Evolutionary conservation across 2,888 invertebrate species (phyloP), one percentile per base, ranked within the genome.

Genomic region (Eristalis intricaria): DNA sequence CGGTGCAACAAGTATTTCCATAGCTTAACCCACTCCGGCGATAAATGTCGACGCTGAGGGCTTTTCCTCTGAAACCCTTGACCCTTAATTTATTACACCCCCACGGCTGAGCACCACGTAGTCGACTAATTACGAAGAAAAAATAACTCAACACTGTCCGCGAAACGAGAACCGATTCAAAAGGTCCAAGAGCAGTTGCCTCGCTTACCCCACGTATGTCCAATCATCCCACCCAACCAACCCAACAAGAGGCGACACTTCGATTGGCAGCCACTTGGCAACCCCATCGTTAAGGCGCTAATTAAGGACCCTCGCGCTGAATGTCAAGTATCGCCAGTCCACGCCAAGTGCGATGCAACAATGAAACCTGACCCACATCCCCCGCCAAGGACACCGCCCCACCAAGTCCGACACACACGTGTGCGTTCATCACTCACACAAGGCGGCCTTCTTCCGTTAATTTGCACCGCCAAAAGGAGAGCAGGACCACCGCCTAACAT

Each of bases 401-500:
- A 23, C 8, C 15, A 11, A 7, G 23, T 73, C 40, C 32, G 7
- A 29, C 26, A 13, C 64, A 50, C 50, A 43, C 40, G 56, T 50
- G 61, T 66, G 50, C 65, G 26, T 68, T 61, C 73, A 80, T 68
- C 61, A 74, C 65, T 22, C 40, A 29, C 4, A 22, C 35, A 26
- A 32, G 38, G n/a, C 26, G 23, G 22, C n/a, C 26, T 35, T 65
- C 11, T 64, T 60, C 32, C 71, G 43, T 60, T 70, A 70, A 65
- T 71, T 71, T 65, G 65, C 19, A 26, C 10, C 26, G 50, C 11
- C 19, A 15, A 29, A 76, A 32, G 66, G 38, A 58, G 43, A 58
- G 22, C 35, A 74, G 26, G 38, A 70, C 73, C 73, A 66, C 26
- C 82, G 73, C 50, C 68, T 70, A 74, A 75, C 78, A 63, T 75